Percentiles rank a stretch among this genome's conserved stretches.
phyloP scores from a whole-genome alignment of 2,888 invertebrate species.

The Drosophila rellima region DNA sequence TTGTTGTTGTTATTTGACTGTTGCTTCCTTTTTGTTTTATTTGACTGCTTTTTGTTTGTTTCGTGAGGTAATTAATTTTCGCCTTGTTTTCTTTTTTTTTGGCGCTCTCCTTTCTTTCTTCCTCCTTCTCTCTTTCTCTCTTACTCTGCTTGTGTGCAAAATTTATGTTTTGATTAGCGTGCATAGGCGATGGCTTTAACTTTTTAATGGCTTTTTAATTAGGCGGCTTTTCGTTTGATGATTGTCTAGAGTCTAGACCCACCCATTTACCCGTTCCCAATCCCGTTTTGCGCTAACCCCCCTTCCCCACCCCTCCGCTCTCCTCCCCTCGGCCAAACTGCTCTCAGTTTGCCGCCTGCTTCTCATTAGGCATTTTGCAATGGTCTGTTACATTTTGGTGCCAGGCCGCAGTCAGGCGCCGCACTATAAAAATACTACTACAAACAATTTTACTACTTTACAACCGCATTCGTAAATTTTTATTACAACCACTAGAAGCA shows the following conservation, averaged over 20 bases:
- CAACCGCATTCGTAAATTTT: conserved; percentile 73
- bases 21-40: conserved; percentile 31
- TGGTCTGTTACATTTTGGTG: conserved; percentile 54
- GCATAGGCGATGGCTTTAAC: conserved; percentile 67
- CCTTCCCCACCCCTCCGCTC: not conserved
- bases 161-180: conserved; percentile 75
- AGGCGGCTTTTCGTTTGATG: conserved; percentile 70
- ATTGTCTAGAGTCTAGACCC: conserved; percentile 57
- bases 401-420: conserved; percentile 33
- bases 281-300: not conserved
- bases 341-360: conserved; percentile 3
- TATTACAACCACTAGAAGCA: conserved; percentile 47
- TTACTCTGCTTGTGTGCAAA: conserved; percentile 38
- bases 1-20: conserved; percentile 40
- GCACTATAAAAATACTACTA: conserved; percentile 35
- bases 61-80: conserved; percentile 77
- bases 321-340: not conserved
- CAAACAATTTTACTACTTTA: conserved; percentile 60
- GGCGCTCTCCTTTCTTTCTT: conserved; percentile 7
- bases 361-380: conserved; percentile 52
- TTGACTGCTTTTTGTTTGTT: conserved; percentile 43
- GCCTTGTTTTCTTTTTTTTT: conserved; percentile 46
- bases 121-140: conserved; percentile 6
- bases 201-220: conserved; percentile 79
- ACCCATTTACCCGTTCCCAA: not conserved